Percentiles rank a stretch among this genome's conserved stretches.
Conservation (phyloP, 2,113 vertebrate species). For the Thymallus thymallus region DNA sequence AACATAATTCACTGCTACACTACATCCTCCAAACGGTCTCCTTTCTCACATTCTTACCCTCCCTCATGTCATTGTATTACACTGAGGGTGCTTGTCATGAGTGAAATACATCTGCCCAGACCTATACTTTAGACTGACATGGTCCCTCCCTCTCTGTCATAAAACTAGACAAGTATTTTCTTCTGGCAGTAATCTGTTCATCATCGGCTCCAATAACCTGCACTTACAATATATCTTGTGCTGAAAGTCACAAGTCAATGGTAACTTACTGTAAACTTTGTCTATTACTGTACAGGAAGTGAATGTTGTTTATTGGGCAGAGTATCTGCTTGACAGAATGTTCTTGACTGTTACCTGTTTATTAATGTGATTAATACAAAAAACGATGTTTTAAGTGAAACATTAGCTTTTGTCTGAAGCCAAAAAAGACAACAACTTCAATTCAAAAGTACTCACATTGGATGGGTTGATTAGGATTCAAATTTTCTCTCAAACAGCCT, state of each 20-base stretch:
- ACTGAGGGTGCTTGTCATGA: constrained; percentile 16
- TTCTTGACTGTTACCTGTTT: background rate
- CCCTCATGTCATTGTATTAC: constrained; percentile 1
- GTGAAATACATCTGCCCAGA: constrained; percentile 30
- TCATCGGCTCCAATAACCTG: background rate
- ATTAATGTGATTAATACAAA: background rate
- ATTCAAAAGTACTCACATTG: too few relatives aligned
- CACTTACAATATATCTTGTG: background rate
- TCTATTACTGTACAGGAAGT: too few relatives aligned
- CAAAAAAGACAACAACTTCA: too few relatives aligned
- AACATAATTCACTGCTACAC: background rate
- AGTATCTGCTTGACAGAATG: background rate
- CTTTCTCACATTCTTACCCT: background rate
- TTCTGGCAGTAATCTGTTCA: background rate
- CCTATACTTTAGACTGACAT: constrained; percentile 54
- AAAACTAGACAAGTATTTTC: background rate
- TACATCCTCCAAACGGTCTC: background rate
- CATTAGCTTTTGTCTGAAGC: too few relatives aligned
- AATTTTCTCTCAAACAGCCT: too few relatives aligned
- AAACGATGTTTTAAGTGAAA: too few relatives aligned
- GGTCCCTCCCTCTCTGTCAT: background rate
- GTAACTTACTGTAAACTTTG: too few relatives aligned
- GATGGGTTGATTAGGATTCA: too few relatives aligned
- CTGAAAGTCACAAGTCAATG: background rate
- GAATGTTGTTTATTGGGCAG: background rate